Percentiles rank a stretch among this genome's conserved stretches.
These are phyloP conservation scores for Galemys pyrenaicus DNA, from an alignment of 2,113 vertebrate species.

Conservation along the genomic window DNA sequence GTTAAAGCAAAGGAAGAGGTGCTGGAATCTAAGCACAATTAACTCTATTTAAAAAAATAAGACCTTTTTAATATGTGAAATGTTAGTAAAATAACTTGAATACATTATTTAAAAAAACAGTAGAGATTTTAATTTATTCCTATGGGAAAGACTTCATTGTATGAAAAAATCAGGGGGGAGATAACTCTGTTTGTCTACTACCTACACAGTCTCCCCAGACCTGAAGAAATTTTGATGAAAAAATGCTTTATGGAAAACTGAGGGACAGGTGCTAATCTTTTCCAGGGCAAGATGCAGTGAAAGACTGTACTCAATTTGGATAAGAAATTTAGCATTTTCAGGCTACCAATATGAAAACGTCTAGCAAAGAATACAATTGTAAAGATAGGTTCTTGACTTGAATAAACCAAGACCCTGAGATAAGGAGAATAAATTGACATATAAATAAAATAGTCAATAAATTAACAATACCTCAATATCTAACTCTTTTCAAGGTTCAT, in stretches of 20 bases:
- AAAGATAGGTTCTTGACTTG: not conserved
- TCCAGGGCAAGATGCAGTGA: not conserved
- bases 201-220: not conserved
- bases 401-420: not conserved
- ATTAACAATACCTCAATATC: not conserved
- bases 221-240: not conserved
- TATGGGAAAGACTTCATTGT: not conserved
- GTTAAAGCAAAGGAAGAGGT: not conserved
- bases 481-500: conserved; percentile 5
- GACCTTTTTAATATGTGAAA: not conserved
- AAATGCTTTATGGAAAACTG: not conserved
- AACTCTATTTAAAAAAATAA: conserved; percentile 1
- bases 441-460: too few species aligned
- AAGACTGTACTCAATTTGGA: not conserved
- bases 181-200: not conserved
- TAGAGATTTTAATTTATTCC: conserved; percentile 12
- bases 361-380: not conserved
- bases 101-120: not conserved
- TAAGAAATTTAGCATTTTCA: conserved; percentile 37
- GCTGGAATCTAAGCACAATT: not conserved
- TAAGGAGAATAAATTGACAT: not conserved
- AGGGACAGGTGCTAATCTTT: conserved; percentile 39
- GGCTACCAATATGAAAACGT: not conserved
- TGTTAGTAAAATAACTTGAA: not conserved
- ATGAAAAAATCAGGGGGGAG: not conserved